Conservation (phyloP, 2,797 vertebrate genomes). For the Takifugu ocellatus region DNA sequence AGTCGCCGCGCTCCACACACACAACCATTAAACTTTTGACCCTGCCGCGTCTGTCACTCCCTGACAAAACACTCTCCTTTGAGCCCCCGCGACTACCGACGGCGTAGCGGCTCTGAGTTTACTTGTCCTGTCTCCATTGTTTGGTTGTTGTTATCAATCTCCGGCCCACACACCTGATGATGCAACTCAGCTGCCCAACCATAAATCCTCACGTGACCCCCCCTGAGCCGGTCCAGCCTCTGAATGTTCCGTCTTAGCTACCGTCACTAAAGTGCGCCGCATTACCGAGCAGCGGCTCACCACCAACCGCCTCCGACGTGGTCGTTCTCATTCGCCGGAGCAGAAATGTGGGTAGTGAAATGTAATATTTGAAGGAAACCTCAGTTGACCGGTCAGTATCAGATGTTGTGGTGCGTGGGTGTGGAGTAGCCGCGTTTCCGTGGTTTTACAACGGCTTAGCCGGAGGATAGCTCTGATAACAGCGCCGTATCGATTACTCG, state of each 20-base stretch:
- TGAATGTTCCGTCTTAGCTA: constrained; percentile 29
- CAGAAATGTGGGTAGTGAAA: constrained; percentile 24
- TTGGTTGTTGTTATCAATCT: constrained; percentile 21
- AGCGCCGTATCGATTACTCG: constrained; percentile 58
- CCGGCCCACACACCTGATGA: constrained; percentile 22
- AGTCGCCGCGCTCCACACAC: constrained; percentile 28
- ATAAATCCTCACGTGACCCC: constrained; percentile 12
- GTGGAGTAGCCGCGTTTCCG: constrained; percentile 38
- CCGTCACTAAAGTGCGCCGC: constrained; percentile 47
- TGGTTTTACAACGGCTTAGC: constrained; percentile 58
- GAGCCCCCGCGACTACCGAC: constrained; percentile 37
- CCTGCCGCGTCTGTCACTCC: constrained; percentile 37
- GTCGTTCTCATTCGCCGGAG: constrained; percentile 26
- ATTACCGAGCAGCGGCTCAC: constrained; percentile 58
- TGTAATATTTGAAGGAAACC: constrained; percentile 26
- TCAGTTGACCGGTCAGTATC: constrained; percentile 34
- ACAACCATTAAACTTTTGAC: constrained; percentile 69
- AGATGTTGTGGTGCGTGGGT: constrained; percentile 38
- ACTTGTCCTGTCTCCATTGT: constrained; percentile 40
- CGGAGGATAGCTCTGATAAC: constrained; percentile 66
- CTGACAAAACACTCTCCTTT: constrained; percentile 44
- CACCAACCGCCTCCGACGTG: constrained; percentile 33
- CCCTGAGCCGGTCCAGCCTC: constrained; percentile 13
- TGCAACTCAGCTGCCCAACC: constrained; percentile 25
- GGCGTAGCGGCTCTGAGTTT: constrained; percentile 26